phyloP scores from a whole-genome alignment of 1,140 invertebrate genomes.

The Cydia splendana region DNA sequence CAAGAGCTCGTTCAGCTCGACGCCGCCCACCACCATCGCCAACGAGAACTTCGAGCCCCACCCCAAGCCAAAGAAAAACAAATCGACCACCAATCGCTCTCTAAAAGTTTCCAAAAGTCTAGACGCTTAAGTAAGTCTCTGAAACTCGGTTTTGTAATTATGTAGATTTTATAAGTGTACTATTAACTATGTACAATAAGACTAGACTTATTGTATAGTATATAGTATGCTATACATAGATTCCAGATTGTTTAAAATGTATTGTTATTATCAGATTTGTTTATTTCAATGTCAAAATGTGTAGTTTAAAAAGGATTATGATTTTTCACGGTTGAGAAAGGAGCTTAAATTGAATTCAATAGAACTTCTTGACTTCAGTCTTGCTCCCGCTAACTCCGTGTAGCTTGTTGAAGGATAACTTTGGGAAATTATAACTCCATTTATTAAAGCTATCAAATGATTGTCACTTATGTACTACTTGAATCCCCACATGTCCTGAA shows the following conservation, averaged over 20 bases:
- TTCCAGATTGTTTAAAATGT: conserved; percentile 70
- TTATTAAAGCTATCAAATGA: background rate
- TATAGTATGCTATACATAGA: conserved; percentile 61
- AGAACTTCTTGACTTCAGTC: background rate
- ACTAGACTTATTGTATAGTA: conserved; percentile 55
- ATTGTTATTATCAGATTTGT: conserved; percentile 45
- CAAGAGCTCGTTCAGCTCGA: conserved; percentile 60
- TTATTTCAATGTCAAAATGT: conserved; percentile 17
- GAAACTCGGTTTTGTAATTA: conserved; percentile 71
- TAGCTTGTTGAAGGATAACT: background rate
- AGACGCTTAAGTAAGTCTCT: conserved; percentile 68
- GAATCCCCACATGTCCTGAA: background rate
- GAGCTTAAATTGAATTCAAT: background rate
- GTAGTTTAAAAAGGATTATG: conserved; percentile 10
- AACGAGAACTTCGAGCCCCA: conserved; percentile 49
- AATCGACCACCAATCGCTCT: conserved; percentile 53
- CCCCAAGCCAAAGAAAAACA: conserved; percentile 65
- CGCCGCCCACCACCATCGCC: conserved; percentile 49
- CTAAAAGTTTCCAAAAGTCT: conserved; percentile 76
- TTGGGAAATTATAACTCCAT: background rate
- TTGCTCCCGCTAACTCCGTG: background rate
- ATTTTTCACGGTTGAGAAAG: background rate
- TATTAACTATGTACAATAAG: too few species aligned
- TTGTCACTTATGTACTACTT: background rate
- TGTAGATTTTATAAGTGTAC: conserved; percentile 80